These are phyloP conservation scores for Tokudaia tokunoshimensis DNA, from an alignment of 2,797 vertebrate species.

Conservation along the genomic window DNA sequence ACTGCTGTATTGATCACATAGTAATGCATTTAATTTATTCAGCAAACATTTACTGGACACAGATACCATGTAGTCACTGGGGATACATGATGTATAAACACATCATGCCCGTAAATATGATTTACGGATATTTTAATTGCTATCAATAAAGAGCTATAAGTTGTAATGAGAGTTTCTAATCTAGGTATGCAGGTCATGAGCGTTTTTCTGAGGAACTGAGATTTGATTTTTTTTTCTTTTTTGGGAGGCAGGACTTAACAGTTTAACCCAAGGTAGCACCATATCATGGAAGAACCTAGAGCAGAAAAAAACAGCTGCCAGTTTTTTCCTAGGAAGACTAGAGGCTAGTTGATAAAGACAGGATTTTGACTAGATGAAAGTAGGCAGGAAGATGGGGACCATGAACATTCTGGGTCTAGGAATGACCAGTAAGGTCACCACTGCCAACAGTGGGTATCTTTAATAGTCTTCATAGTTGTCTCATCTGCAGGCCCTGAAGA, in stretches of 20 bases:
- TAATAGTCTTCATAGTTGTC: too few species aligned
- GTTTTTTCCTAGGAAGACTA: not conserved
- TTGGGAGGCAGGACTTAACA: not conserved
- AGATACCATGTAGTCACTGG: not conserved
- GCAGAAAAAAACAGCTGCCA: not conserved
- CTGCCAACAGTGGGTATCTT: not conserved
- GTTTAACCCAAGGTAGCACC: not conserved
- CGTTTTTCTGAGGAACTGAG: not conserved
- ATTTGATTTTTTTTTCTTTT: not conserved
- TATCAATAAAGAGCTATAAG: not conserved
- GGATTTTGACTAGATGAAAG: not conserved
- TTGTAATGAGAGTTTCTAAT: not conserved
- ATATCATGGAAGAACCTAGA: not conserved
- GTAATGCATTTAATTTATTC: not conserved
- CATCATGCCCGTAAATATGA: not conserved
- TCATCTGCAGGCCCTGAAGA: too few species aligned
- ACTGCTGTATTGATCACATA: not conserved
- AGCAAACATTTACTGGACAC: slow-evolving; percentile 44
- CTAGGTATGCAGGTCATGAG: not conserved
- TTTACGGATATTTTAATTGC: slow-evolving; percentile 1
- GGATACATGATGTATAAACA: not conserved
- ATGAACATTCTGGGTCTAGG: not conserved
- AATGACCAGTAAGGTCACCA: not conserved
- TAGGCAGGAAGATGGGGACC: not conserved
- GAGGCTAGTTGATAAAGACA: not conserved